These are phyloP conservation scores for Catagonus wagneri DNA, from an alignment of 2,113 vertebrate species.

Conservation along the genomic window DNA sequence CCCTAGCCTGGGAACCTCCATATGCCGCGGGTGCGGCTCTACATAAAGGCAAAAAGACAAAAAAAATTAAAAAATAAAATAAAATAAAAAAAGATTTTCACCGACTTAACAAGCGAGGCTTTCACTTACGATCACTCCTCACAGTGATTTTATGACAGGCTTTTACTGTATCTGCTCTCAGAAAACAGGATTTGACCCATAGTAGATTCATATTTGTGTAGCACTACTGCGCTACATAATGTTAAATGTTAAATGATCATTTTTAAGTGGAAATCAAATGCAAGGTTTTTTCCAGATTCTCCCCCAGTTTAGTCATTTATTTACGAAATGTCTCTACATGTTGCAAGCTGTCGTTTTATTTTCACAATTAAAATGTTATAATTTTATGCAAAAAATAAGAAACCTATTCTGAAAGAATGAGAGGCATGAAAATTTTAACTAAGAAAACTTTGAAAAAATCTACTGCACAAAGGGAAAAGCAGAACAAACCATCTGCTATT, in stretches of 20 bases:
- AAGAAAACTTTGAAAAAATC: neutral
- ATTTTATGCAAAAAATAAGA: conserved; percentile 24
- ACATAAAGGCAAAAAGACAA: too few species aligned
- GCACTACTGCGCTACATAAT: neutral
- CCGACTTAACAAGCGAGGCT: neutral
- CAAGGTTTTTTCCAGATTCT: conserved; percentile 22
- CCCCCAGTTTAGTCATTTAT: neutral
- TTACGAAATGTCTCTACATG: neutral
- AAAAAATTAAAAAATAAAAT: too few species aligned
- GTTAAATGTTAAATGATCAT: conserved; percentile 11
- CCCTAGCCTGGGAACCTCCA: too few species aligned
- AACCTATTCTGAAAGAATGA: conserved; percentile 16
- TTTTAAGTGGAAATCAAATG: conserved; percentile 30
- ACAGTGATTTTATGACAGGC: neutral
- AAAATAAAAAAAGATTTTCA: neutral
- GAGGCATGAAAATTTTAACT: neutral
- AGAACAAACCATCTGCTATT: neutral
- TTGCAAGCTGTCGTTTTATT: neutral
- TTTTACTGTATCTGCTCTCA: neutral
- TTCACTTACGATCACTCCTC: neutral
- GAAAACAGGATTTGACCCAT: neutral
- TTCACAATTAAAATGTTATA: neutral
- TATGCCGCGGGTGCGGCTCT: too few species aligned
- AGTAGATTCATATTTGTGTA: neutral
- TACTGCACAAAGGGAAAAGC: neutral